A percentile compares a stretch with the other conserved stretches of the same genome.
phyloP scores from a whole-genome alignment of 2,113 vertebrate species.

The Nibea albiflora region DNA sequence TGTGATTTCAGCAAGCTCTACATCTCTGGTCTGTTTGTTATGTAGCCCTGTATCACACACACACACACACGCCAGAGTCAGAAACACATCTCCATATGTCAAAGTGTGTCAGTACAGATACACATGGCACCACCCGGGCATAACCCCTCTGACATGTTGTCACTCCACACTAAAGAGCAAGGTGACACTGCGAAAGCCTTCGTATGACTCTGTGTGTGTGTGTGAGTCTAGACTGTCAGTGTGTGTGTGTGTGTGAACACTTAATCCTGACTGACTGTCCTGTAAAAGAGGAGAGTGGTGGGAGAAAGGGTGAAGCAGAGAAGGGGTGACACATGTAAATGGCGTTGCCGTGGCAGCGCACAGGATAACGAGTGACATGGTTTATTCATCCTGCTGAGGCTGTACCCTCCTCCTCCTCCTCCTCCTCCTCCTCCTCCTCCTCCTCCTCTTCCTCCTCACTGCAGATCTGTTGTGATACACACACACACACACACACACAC shows the following conservation, averaged over 20 bases:
- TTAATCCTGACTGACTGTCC: conserved; percentile 75
- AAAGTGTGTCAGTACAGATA: conserved; percentile 54
- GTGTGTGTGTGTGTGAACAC: conserved; percentile 35
- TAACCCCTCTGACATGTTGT: conserved; percentile 70
- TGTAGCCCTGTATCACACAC: conserved; percentile 8
- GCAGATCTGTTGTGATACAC: conserved; percentile 48
- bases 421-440: too few relatives aligned
- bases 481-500: conserved; percentile 25
- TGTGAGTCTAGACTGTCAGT: conserved; percentile 3
- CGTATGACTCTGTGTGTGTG: conserved; percentile 20
- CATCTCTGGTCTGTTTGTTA: conserved; percentile 46
- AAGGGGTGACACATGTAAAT: conserved; percentile 75
- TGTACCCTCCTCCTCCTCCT: background rate
- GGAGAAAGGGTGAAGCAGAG: conserved; percentile 48
- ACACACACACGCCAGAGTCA: conserved; percentile 21
- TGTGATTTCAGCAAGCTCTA: conserved; percentile 34
- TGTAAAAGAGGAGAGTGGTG: conserved; percentile 38
- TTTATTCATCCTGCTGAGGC: conserved; percentile 68
- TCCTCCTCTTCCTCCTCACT: conserved; percentile 1
- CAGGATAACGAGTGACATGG: conserved; percentile 69
- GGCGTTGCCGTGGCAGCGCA: conserved; percentile 56
- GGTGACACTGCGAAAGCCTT: conserved; percentile 52
- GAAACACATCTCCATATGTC: conserved; percentile 67
- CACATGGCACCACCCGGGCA: conserved; percentile 48
- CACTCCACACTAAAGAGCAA: conserved; percentile 68